phyloP scores from a whole-genome alignment of 2,888 invertebrate genomes.

The Lapara coniferarum region DNA sequence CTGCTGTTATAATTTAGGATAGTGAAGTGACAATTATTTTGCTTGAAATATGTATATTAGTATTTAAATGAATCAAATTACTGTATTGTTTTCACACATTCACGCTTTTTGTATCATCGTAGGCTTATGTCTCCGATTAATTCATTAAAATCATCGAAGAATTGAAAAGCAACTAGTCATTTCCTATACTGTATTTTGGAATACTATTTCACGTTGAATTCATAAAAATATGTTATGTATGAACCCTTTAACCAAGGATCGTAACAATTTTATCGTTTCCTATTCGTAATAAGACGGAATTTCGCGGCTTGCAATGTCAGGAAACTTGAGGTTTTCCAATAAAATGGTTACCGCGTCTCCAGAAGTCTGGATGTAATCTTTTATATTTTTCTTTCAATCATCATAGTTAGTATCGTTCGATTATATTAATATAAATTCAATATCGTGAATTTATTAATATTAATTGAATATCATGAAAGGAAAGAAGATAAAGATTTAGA shows the following conservation, averaged over 20 bases:
- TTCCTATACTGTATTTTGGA: background rate
- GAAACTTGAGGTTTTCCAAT: conserved; percentile 18
- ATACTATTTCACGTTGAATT: background rate
- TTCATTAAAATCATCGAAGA: background rate
- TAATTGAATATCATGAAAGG: no score
- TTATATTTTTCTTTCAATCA: background rate
- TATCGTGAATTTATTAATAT: no score
- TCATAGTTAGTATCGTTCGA: no score
- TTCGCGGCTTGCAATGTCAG: conserved; percentile 20
- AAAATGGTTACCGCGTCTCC: background rate
- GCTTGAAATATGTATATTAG: no score
- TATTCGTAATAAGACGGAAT: conserved; percentile 20
- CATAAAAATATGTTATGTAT: background rate
- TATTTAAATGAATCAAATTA: no score
- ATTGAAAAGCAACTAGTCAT: background rate
- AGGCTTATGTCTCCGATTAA: no score
- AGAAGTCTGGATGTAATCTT: background rate
- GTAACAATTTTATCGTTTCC: conserved; percentile 11
- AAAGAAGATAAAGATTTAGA: no score
- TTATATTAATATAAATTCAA: no score
- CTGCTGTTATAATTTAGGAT: background rate
- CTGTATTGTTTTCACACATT: no score
- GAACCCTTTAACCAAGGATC: conserved; percentile 22
- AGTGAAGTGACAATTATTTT: no score
- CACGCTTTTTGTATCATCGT: no score